Evolutionary conservation across 2,797 vertebrate species (phyloP), one percentile per base, ranked within the genome.

Genomic region (Nyctibius grandis): DNA sequence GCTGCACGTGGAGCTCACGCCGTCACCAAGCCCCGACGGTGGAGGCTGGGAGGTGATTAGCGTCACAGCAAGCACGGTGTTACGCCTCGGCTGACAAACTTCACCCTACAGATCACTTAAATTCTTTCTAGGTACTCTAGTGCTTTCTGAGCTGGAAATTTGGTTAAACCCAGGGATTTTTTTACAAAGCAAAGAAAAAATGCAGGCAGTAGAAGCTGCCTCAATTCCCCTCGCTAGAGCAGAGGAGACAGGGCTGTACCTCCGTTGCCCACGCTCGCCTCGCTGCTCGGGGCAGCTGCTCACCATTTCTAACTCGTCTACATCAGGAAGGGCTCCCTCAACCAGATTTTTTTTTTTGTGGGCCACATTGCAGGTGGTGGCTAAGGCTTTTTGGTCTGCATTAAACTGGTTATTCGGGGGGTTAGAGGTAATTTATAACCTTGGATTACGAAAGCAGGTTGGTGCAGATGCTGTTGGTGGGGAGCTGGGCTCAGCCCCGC

Each of bases 121-220:
- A 20, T 54, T 50, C 54, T 50, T 70, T 57, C 54, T 51, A 61
- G 53, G 36, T 75, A 18, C 59, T 91, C 34, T 72, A 0, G n/a
- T 61, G 42, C 16, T 69, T 89, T 92, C 67, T 29, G 60, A 94
- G 84, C 47, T 70, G 68, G 63, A 68, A 89, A 70, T 65, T 47
- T 48, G 82, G n/a, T 74, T 82, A 67, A 91, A 93, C 61, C 8
- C 45, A 75, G 44, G 89, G 57, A 44, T 56, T 47, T 47, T 47
- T 92, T 82, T 85, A 91, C 67, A 89, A 94, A 91, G 75, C 70
- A 83, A 94, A 92, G 54, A 29, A 85, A 77, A 75, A 86, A 87
- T n/a, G 68, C 76, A 89, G 87, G 91, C 93, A 95, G 85, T 40
- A 85, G 89, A 76, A 92, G 81, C 78, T 92, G 87, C 87, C 75